Evolutionary conservation across 2,888 invertebrate species (phyloP), one percentile per base, ranked within the genome.

Genomic region (Platycheirus rosarum): DNA sequence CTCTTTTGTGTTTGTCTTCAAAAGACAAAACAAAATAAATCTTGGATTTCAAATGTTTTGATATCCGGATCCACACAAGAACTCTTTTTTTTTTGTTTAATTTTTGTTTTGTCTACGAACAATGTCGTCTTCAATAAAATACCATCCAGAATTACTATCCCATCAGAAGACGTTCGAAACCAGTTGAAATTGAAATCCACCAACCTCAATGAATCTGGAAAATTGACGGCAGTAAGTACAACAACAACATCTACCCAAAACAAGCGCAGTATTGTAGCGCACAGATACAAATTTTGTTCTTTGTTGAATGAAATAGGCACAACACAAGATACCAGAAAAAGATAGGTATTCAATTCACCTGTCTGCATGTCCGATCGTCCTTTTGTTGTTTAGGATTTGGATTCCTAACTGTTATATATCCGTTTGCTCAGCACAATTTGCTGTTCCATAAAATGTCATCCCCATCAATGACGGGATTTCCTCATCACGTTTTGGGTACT

Each of bases 101-200:
- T 2, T 29, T 2, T 29, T n/a, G 13, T 26, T 49, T 29, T 29
- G 14, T 13, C 14, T 14, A 29, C 7, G 13, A 26, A 26, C 13
- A 29, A 14, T 23, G 8, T n/a, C 49, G 26, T 13, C 23, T n/a
- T 48, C 13, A 53, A 18, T n/a, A 5, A 14, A 26, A 20, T 42
- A n/a, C n/a, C n/a, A n/a, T n/a, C n/a, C n/a, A n/a, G n/a, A n/a
- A n/a, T n/a, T n/a, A 44, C 48, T 18, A 35, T 62, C 29, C 20
- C 49, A 49, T 26, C 18, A 48, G 44, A 13, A 42, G 13, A n/a
- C 48, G 9, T 42, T 71, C 74, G 68, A 74, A 65, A 69, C 74
- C 63, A 57, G 74, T 74, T 68, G 78, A 74, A 79, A 74, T 78
- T 62, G 73, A 73, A 78, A 73, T 74, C 48, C 74, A 29, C 60